phyloP scores from a whole-genome alignment of 2,888 invertebrate species.

The Dorcus parallelipipedus region DNA sequence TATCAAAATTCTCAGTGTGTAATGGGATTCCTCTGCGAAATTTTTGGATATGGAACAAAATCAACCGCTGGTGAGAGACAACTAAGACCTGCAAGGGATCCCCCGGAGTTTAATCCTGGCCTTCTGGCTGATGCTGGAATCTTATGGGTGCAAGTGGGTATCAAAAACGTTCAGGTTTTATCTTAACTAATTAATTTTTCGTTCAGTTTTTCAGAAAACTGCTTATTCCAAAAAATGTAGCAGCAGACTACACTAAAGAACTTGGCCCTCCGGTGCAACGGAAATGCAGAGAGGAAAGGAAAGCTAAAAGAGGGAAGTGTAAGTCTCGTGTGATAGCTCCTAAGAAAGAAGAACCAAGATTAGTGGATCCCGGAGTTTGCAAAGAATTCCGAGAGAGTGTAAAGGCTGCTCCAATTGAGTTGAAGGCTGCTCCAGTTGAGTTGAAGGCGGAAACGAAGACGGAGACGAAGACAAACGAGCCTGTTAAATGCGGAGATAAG shows the following conservation, averaged over 20 bases:
- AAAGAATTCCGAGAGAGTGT: too few species aligned
- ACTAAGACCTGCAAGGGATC: slow-evolving; percentile 26
- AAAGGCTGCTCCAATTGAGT: too few species aligned
- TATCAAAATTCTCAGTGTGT: slow-evolving; percentile 6
- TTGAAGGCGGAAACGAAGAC: too few species aligned
- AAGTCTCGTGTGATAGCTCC: not conserved
- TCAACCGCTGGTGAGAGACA: too few species aligned
- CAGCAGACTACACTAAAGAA: too few species aligned
- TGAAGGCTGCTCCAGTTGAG: too few species aligned
- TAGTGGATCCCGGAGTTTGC: too few species aligned
- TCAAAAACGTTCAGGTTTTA: not conserved
- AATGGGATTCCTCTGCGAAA: not conserved
- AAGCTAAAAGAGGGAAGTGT: not conserved
- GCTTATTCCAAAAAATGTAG: slow-evolving; percentile 5
- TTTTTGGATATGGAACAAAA: too few species aligned
- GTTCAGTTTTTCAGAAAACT: slow-evolving; percentile 16
- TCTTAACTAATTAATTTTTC: not conserved
- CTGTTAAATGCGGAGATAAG: not conserved
- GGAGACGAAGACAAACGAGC: not conserved
- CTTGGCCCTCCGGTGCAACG: not conserved
- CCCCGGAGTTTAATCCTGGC: slow-evolving; percentile 39
- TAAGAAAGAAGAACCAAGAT: too few species aligned
- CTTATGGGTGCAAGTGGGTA: slow-evolving; percentile 29
- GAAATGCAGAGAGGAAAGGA: not conserved
- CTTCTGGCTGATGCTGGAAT: slow-evolving; percentile 37